Percentiles rank a stretch among this genome's conserved stretches.
Conservation (phyloP, 2,113 vertebrate species). For the Myiozetetes cayanensis region DNA sequence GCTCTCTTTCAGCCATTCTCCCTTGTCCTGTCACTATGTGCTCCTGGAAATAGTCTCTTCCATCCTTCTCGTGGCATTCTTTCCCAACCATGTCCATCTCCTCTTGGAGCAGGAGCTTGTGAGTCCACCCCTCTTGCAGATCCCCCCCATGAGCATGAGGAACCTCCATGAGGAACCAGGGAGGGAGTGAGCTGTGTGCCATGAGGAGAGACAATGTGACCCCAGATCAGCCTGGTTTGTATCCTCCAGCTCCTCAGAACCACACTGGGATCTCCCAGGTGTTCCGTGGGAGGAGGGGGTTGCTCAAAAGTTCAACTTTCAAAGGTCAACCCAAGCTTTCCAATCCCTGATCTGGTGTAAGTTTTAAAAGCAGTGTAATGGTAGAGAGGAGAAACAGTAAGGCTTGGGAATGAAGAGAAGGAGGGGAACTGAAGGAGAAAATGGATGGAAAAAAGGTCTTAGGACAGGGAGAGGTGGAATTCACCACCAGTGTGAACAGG, state of each 20-base stretch:
- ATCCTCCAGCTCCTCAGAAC: background rate
- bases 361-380: background rate
- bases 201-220: background rate
- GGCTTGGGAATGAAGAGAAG: background rate
- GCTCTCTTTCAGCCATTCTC: background rate
- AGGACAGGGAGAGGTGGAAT: background rate
- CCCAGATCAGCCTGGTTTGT: background rate
- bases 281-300: background rate
- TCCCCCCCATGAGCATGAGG: background rate
- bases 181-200: accelerated
- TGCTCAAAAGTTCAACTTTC: accelerated
- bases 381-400: background rate
- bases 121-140: background rate
- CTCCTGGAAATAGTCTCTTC: background rate
- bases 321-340: background rate
- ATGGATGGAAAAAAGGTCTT: background rate
- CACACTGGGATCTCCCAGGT: accelerated
- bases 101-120: background rate
- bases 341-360: accelerated
- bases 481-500: background rate
- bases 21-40: background rate
- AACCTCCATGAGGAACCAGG: no score
- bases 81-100: background rate
- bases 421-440: background rate
- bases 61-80: accelerated